Evolutionary conservation across 2,113 vertebrate species (phyloP).

Genomic region (Catharus bicknelli): DNA sequence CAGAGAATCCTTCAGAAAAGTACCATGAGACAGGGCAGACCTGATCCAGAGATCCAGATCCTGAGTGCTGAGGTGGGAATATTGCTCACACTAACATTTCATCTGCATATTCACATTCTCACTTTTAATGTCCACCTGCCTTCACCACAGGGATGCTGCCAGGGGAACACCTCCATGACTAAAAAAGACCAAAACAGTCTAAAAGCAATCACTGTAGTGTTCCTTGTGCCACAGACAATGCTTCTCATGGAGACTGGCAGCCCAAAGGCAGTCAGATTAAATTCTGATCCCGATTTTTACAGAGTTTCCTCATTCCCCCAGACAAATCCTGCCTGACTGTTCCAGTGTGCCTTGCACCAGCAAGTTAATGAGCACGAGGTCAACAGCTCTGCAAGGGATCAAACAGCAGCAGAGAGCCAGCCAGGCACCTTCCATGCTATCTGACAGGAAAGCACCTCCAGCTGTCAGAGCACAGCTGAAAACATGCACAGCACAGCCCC

Average conservation of each 20-base stretch:
- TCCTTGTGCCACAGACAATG: background rate
- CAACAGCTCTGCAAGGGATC: background rate
- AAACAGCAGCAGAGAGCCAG: background rate
- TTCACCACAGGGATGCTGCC: background rate
- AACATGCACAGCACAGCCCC: rapidly evolving
- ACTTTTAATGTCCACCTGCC: background rate
- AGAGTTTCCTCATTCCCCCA: background rate
- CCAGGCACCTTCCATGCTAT: background rate
- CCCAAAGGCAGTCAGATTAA: background rate
- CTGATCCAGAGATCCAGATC: background rate
- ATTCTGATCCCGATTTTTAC: background rate
- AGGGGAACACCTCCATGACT: background rate
- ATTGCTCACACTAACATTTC: background rate
- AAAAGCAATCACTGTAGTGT: background rate
- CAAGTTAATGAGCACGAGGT: rapidly evolving
- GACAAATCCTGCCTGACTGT: background rate
- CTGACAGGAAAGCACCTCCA: background rate
- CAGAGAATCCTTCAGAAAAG: background rate
- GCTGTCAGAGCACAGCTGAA: background rate
- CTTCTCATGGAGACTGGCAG: background rate
- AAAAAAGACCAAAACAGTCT: background rate
- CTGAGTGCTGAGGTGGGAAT: background rate
- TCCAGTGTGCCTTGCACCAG: background rate
- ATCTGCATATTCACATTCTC: background rate
- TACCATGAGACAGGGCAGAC: background rate